Conservation (phyloP, 2,888 invertebrate genomes). For the Petrophora chlorosata region DNA sequence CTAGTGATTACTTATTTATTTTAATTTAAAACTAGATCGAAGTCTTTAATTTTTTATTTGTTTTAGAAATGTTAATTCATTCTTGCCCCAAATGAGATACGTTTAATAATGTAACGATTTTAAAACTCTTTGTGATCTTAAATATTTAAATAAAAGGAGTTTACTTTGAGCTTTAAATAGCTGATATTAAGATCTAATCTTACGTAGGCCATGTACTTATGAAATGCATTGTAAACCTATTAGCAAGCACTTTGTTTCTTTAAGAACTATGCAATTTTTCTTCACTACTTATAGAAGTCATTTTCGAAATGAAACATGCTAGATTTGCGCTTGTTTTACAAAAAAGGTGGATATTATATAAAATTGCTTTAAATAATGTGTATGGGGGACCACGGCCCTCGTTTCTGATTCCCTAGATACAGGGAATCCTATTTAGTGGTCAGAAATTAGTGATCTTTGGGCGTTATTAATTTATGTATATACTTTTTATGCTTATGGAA, state of each 20-base stretch:
- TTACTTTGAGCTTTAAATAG: slow-evolving; percentile 40
- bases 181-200: slow-evolving; percentile 32
- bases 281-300: no score
- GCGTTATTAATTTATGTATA: neutral
- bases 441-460: no score
- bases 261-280: no score
- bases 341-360: no score
- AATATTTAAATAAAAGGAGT: slow-evolving; percentile 28
- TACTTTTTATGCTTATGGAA: slow-evolving; percentile 21
- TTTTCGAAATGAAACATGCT: no score
- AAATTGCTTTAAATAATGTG: no score
- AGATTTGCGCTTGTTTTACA: no score
- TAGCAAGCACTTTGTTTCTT: neutral
- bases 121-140: slow-evolving; percentile 21
- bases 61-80: neutral
- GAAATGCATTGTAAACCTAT: neutral
- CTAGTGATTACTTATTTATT: slow-evolving; percentile 45
- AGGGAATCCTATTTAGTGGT: no score
- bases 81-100: slow-evolving; percentile 22
- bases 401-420: no score
- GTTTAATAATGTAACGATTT: slow-evolving; percentile 4
- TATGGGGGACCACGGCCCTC: no score
- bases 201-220: slow-evolving; percentile 21
- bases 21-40: neutral
- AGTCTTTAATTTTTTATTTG: neutral